phyloP scores from a whole-genome alignment of 1,140 invertebrate species.

The Hylaeus volcanicus region DNA sequence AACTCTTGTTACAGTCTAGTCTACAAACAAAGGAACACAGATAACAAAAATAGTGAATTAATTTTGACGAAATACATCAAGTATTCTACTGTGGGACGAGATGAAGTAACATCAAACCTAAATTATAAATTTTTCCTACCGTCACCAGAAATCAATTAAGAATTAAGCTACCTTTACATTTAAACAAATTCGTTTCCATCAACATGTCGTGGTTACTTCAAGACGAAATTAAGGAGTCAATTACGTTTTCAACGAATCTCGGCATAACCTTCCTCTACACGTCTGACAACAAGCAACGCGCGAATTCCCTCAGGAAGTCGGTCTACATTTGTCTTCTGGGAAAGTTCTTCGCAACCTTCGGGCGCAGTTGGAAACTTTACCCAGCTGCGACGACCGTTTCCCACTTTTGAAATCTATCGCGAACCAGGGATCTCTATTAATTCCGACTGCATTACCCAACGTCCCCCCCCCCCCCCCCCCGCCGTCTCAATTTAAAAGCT shows the following conservation, averaged over 20 bases:
- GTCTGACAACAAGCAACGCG: background rate
- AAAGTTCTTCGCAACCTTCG: background rate
- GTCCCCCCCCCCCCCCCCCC: background rate
- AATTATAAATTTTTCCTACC: no score
- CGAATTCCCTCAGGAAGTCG: background rate
- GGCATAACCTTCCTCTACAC: background rate
- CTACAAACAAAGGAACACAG: no score
- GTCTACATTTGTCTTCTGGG: background rate
- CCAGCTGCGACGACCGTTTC: conserved; percentile 11
- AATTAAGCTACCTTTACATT: no score
- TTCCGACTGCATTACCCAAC: conserved; percentile 6
- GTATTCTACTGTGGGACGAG: no score
- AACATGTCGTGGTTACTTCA: no score
- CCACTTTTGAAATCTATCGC: background rate
- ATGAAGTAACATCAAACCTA: no score
- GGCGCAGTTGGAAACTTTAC: conserved; percentile 12
- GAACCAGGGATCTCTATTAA: conserved; percentile 22
- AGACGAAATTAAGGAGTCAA: background rate
- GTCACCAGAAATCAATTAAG: no score
- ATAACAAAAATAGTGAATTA: no score
- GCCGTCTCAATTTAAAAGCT: background rate
- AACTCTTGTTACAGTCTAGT: no score
- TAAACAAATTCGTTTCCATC: no score
- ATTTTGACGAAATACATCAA: no score
- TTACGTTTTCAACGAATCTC: background rate